phyloP scores from a whole-genome alignment of 2,888 invertebrate species.

The Nomada hirtipes region DNA sequence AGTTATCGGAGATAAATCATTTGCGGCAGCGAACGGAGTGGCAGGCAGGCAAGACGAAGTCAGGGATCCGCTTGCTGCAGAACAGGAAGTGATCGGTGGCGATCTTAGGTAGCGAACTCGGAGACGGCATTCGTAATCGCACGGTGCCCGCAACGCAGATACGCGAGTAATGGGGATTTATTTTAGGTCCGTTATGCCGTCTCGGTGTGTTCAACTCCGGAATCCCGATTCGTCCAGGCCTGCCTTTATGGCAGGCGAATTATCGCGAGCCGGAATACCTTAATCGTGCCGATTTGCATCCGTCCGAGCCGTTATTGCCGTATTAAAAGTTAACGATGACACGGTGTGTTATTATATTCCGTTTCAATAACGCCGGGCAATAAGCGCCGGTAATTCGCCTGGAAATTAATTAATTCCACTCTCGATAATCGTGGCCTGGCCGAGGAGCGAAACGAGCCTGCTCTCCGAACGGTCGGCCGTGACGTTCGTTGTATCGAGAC shows the following conservation, averaged over 20 bases:
- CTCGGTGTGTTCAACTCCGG: not conserved
- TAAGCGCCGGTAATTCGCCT: slow-evolving; percentile 35
- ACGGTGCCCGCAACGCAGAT: slow-evolving; percentile 14
- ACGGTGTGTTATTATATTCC: slow-evolving; percentile 41
- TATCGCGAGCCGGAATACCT: slow-evolving; percentile 23
- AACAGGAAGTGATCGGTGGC: slow-evolving; percentile 60
- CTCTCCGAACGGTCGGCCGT: slow-evolving; percentile 1
- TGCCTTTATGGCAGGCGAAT: slow-evolving; percentile 24
- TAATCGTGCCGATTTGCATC: slow-evolving; percentile 38
- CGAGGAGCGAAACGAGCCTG: slow-evolving; percentile 8
- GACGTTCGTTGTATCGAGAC: slow-evolving; percentile 33
- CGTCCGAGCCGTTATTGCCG: slow-evolving; percentile 24
- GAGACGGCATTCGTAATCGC: slow-evolving; percentile 44
- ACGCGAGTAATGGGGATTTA: slow-evolving; percentile 51
- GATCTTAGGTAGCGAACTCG: slow-evolving; percentile 51
- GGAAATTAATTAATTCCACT: slow-evolving; percentile 47
- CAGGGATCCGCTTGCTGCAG: slow-evolving; percentile 55
- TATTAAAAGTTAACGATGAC: slow-evolving; percentile 55
- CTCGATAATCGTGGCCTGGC: slow-evolving; percentile 17
- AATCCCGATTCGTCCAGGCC: not conserved
- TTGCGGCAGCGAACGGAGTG: slow-evolving; percentile 23
- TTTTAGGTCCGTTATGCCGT: slow-evolving; percentile 38
- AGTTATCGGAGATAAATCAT: slow-evolving; percentile 69
- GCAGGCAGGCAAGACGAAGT: slow-evolving; percentile 3
- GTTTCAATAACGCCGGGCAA: slow-evolving; percentile 43